phyloP scores from a whole-genome alignment of 2,888 invertebrate genomes.

The Stenodera caucasica region DNA sequence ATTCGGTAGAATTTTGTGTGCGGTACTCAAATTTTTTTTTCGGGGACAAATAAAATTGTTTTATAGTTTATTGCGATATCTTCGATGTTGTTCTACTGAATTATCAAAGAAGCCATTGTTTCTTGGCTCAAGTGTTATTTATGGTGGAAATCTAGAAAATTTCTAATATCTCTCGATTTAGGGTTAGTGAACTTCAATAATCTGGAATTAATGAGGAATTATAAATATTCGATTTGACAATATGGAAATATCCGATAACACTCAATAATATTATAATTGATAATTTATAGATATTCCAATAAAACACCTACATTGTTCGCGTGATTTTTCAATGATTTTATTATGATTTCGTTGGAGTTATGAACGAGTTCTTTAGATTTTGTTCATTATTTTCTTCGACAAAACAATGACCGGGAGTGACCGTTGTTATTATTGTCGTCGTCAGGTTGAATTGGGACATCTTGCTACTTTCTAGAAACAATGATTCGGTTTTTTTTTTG shows the following conservation, averaged over 20 bases:
- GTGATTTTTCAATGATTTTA: not conserved
- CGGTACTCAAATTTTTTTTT: constrained; percentile 7
- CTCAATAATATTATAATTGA: not conserved
- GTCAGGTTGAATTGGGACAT: constrained; percentile 43
- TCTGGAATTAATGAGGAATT: constrained; percentile 13
- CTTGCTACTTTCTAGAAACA: constrained; percentile 45
- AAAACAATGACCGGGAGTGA: constrained; percentile 45
- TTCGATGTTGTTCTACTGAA: not conserved
- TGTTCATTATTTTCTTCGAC: constrained; percentile 12
- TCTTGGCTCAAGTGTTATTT: too few relatives aligned
- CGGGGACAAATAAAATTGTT: constrained; percentile 2
- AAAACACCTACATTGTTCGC: constrained; percentile 6
- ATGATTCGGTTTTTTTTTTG: too few relatives aligned
- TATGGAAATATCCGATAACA: constrained; percentile 3
- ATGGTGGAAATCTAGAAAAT: too few relatives aligned
- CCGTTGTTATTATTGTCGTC: constrained; percentile 23
- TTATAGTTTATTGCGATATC: not conserved
- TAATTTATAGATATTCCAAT: not conserved
- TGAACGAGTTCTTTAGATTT: not conserved
- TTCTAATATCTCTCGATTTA: constrained; percentile 29
- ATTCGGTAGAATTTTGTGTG: constrained; percentile 2
- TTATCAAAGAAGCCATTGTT: not conserved
- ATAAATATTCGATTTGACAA: constrained; percentile 1
- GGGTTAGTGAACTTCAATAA: constrained; percentile 30
- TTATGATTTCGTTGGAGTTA: not conserved